These are phyloP conservation scores for Phymatocera aterrima DNA, from an alignment of 2,888 invertebrate species.

Conservation along the genomic window DNA sequence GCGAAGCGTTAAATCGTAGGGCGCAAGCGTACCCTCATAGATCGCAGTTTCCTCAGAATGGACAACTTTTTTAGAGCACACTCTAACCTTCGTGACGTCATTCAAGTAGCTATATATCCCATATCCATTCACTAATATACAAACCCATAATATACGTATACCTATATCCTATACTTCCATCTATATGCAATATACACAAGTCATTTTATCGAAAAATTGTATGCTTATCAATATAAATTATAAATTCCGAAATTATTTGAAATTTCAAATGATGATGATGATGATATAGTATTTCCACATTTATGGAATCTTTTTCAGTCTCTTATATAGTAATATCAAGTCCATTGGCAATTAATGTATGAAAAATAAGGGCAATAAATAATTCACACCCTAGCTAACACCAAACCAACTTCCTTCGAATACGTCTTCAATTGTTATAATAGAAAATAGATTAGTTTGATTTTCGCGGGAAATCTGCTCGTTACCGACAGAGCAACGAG, in stretches of 20 bases:
- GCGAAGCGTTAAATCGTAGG: conserved; percentile 47
- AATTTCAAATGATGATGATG: no score
- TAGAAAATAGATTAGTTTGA: neutral
- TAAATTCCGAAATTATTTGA: no score
- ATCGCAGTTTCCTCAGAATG: conserved; percentile 54
- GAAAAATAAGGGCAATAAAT: no score
- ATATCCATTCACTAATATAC: conserved; percentile 27
- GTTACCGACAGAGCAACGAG: conserved; percentile 9
- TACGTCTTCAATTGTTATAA: neutral
- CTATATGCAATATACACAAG: neutral
- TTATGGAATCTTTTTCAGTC: no score
- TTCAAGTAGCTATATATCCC: neutral
- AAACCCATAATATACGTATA: neutral
- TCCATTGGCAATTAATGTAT: no score
- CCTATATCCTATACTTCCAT: neutral
- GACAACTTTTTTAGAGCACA: conserved; percentile 28
- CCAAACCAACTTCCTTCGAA: no score
- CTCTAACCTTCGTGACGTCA: conserved; percentile 41
- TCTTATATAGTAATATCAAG: no score
- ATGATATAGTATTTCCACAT: no score
- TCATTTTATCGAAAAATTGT: no score
- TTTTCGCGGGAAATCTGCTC: conserved; percentile 36
- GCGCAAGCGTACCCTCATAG: conserved; percentile 68
- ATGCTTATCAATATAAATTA: no score
- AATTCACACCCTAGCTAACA: no score